A percentile compares a stretch with the other conserved stretches of the same genome.
phyloP scores from a whole-genome alignment of 2,797 vertebrate species.

The Hydrocynus forskahlii region DNA sequence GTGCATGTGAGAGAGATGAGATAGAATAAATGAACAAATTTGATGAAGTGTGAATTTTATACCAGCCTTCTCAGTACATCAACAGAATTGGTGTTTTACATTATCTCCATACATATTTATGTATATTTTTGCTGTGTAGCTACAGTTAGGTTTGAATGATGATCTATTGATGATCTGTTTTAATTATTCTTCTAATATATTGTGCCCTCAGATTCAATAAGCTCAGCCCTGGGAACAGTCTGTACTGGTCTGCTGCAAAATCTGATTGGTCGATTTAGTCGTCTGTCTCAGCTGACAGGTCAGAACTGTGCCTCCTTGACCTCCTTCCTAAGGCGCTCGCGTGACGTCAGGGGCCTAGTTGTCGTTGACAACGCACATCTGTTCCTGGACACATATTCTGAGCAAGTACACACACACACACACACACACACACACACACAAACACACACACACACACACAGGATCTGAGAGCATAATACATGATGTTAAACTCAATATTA shows the following conservation, averaged over 20 bases:
- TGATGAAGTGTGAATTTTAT: too few relatives aligned
- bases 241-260: constrained; percentile 84
- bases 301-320: constrained; percentile 90
- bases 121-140: too few relatives aligned
- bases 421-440: constrained; percentile 25
- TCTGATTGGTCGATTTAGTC: constrained; percentile 84
- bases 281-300: constrained; percentile 90
- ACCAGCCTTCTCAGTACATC: too few relatives aligned
- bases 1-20: too few relatives aligned
- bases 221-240: constrained; percentile 70
- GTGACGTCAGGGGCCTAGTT: constrained; percentile 83
- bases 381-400: constrained; percentile 89
- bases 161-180: background rate
- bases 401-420: constrained; percentile 74
- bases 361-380: constrained; percentile 87
- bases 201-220: constrained; percentile 82
- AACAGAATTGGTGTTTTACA: too few relatives aligned
- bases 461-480: constrained; percentile 13
- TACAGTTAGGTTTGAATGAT: too few relatives aligned
- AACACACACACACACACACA: constrained; percentile 28
- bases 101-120: too few relatives aligned
- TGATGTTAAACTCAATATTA: too few relatives aligned
- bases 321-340: constrained; percentile 83
- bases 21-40: too few relatives aligned
- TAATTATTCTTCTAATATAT: background rate